These are phyloP conservation scores for Labia minor DNA, from an alignment of 2,888 invertebrate genomes.

Conservation along the genomic window DNA sequence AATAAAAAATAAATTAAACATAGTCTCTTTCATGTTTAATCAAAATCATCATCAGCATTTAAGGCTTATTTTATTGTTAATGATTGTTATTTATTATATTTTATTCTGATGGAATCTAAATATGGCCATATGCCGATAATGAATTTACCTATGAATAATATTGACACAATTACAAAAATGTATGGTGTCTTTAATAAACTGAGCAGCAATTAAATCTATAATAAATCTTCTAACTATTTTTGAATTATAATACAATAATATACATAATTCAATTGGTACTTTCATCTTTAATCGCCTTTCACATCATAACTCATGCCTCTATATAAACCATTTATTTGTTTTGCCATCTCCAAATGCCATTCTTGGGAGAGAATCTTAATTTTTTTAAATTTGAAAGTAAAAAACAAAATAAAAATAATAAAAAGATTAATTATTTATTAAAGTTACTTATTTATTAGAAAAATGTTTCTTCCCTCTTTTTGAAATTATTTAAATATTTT, in stretches of 20 bases:
- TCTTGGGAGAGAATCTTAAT: no score
- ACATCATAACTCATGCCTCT: no score
- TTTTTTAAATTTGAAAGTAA: neutral
- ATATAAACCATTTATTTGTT: neutral
- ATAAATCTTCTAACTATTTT: neutral
- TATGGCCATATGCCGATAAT: no score
- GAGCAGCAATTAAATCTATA: neutral
- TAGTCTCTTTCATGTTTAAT: neutral
- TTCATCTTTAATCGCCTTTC: neutral
- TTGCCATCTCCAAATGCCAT: neutral
- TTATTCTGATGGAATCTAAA: no score
- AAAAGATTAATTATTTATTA: neutral
- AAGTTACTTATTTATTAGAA: neutral
- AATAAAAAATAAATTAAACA: neutral
- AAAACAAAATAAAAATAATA: neutral
- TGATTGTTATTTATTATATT: neutral
- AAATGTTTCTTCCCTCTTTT: no score
- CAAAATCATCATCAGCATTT: neutral
- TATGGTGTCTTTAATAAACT: neutral
- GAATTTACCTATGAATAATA: no score
- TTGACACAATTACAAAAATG: no score
- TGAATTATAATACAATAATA: neutral
- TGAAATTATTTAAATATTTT: no score
- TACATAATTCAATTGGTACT: neutral
- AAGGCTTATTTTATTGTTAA: neutral